These are phyloP conservation scores for Oreonectes daqikongensis DNA, from an alignment of 2,797 vertebrate species.

Conservation along the genomic window DNA sequence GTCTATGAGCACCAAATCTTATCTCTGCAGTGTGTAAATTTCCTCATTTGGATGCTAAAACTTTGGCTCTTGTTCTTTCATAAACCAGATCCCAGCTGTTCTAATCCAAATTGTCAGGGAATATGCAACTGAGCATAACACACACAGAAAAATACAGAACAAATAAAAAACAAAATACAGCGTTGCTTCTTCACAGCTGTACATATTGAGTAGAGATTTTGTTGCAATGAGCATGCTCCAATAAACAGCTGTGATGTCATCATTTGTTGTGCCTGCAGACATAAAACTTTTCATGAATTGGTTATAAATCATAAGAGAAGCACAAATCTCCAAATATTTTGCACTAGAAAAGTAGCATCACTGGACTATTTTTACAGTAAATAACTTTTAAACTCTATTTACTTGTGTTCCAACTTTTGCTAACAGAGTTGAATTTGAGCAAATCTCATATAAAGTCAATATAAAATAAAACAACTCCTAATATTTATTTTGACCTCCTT, in stretches of 20 bases:
- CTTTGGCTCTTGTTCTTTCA: constrained; percentile 34
- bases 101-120: constrained; percentile 40
- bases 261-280: not conserved
- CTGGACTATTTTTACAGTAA: too few species aligned
- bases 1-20: constrained; percentile 20
- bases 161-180: not conserved
- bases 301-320: too few species aligned
- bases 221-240: not conserved
- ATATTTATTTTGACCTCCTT: not conserved
- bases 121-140: constrained; percentile 24
- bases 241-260: constrained; percentile 8
- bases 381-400: not conserved
- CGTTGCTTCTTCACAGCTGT: not conserved
- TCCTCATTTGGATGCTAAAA: constrained; percentile 44
- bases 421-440: not conserved
- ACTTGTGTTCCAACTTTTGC: not conserved
- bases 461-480: not conserved
- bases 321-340: too few species aligned
- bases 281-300: too few species aligned
- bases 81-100: constrained; percentile 51
- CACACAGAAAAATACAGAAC: not conserved
- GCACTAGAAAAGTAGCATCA: too few species aligned
- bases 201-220: not conserved
- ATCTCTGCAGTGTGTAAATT: constrained; percentile 25
- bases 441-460: not conserved